Percentiles rank a stretch among this genome's conserved stretches.
Evolutionary conservation across 1,140 invertebrate genomes (phyloP).

Genomic region (Galleria mellonella): DNA sequence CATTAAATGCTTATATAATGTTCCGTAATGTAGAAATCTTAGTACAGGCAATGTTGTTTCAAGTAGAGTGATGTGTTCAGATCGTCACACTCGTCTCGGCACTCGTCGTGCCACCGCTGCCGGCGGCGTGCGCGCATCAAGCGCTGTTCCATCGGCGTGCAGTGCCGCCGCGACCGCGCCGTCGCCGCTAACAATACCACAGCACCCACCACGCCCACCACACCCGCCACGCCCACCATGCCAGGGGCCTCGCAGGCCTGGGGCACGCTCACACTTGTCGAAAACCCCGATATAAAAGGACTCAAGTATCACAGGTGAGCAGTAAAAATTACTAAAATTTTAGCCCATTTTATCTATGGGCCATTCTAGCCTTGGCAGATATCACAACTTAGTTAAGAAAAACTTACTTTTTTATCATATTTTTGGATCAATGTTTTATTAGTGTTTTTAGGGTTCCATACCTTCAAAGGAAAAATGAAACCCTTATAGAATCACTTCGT

Average conservation of each 20-base stretch:
- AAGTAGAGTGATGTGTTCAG: constrained; percentile 11
- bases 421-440: no score
- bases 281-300: constrained; percentile 43
- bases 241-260: constrained; percentile 7
- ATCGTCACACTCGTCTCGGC: constrained; percentile 30
- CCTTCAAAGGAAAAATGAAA: no score
- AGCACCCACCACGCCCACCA: neutral
- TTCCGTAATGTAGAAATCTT: no score
- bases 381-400: no score
- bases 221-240: no score
- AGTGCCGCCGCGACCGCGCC: constrained; percentile 58
- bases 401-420: no score
- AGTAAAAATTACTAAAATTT: neutral
- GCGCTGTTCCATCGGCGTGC: constrained; percentile 68
- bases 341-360: no score
- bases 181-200: constrained; percentile 15
- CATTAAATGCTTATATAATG: no score
- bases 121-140: constrained; percentile 53
- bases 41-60: no score
- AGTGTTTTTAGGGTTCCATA: no score
- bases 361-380: no score
- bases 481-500: no score
- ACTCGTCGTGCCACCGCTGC: constrained; percentile 55
- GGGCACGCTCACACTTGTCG: constrained; percentile 32
- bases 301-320: constrained; percentile 66